Conservation (phyloP, 1,140 invertebrate species). For the Adelges cooleyi region DNA sequence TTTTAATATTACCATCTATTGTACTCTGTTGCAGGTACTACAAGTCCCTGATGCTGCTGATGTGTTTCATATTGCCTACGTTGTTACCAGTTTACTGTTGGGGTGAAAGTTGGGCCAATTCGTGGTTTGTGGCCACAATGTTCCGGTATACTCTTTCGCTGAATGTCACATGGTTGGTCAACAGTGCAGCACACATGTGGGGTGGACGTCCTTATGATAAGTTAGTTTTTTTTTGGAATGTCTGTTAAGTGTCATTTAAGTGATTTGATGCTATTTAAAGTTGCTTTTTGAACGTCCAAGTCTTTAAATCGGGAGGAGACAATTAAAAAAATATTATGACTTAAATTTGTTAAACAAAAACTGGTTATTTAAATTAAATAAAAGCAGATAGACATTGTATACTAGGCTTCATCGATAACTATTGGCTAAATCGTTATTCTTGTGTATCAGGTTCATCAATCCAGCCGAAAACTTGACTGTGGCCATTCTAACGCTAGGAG, state of each 20-base stretch:
- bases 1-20: neutral
- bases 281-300: too few species aligned
- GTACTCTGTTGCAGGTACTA: slow-evolving; percentile 56
- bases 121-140: slow-evolving; percentile 71
- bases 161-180: slow-evolving; percentile 91
- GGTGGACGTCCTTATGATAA: slow-evolving; percentile 84
- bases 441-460: slow-evolving; percentile 51
- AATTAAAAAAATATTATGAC: too few species aligned
- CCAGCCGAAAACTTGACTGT: slow-evolving; percentile 61
- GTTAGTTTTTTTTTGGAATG: slow-evolving; percentile 41
- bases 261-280: too few species aligned
- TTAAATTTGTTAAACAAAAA: too few species aligned
- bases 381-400: too few species aligned
- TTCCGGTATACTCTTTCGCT: slow-evolving; percentile 76
- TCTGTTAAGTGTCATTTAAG: too few species aligned
- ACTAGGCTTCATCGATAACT: too few species aligned
- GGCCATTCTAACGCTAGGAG: slow-evolving; percentile 58
- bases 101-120: slow-evolving; percentile 64
- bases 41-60: slow-evolving; percentile 59
- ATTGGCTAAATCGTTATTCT: neutral
- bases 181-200: slow-evolving; percentile 89
- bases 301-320: too few species aligned
- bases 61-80: slow-evolving; percentile 79
- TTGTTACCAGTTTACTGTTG: slow-evolving; percentile 69
- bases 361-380: too few species aligned